These are phyloP conservation scores for Thereva nobilitata DNA, from an alignment of 2,888 invertebrate species.

Conservation along the genomic window DNA sequence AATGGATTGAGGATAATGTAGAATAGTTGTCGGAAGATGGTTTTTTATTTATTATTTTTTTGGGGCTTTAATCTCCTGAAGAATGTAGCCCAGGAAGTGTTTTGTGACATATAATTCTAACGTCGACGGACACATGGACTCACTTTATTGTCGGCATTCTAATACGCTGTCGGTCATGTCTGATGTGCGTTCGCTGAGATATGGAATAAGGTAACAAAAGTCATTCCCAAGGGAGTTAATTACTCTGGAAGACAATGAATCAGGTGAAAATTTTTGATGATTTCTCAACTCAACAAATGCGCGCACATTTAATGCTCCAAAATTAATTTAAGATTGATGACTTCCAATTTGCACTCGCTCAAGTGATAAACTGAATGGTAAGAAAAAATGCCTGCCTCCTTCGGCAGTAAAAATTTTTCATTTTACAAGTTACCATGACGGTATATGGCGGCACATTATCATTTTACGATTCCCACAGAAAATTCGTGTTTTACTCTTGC, in stretches of 20 bases:
- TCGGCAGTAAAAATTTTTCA: constrained; percentile 33
- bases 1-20: constrained; percentile 1
- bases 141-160: too few species aligned
- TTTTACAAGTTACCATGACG: constrained; percentile 30
- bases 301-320: constrained; percentile 19
- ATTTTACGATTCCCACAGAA: constrained; percentile 39
- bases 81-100: neutral
- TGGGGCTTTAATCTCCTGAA: constrained; percentile 5
- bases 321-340: constrained; percentile 40
- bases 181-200: too few species aligned
- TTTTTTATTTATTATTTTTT: neutral
- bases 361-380: constrained; percentile 7
- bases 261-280: constrained; percentile 7
- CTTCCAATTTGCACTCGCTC: constrained; percentile 38
- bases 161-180: too few species aligned
- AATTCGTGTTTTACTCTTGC: constrained; percentile 11
- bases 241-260: constrained; percentile 2
- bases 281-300: constrained; percentile 32
- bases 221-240: neutral
- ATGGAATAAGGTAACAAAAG: neutral
- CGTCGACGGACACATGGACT: too few species aligned
- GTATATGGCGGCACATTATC: neutral
- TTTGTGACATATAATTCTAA: too few species aligned
- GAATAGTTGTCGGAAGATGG: constrained; percentile 11
- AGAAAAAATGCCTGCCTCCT: constrained; percentile 9